These are phyloP conservation scores for Bombyx mori DNA, from an alignment of 1,140 invertebrate species.

Conservation along the genomic window DNA sequence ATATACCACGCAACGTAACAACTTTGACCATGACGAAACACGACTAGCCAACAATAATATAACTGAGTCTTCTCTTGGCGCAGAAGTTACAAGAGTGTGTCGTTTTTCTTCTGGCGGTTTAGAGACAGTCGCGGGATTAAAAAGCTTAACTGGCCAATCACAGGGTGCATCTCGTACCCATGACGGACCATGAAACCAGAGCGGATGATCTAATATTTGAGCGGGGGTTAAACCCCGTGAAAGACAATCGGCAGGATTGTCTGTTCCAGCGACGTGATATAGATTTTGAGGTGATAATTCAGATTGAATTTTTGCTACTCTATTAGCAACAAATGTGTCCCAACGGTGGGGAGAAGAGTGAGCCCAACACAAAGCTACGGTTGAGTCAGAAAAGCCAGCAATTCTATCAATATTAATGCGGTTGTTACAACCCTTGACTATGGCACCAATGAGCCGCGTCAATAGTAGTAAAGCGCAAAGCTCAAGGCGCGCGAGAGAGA, in stretches of 20 bases:
- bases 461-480: constrained; percentile 3
- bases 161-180: neutral
- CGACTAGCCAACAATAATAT: neutral
- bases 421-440: constrained; percentile 1
- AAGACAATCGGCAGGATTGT: constrained; percentile 11
- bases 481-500: constrained; percentile 15
- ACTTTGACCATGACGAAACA: constrained; percentile 2
- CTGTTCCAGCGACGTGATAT: constrained; percentile 5
- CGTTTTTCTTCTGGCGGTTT: neutral
- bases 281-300: neutral
- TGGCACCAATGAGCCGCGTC: neutral
- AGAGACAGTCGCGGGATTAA: neutral
- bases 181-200: constrained; percentile 4
- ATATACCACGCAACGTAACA: constrained; percentile 1
- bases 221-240: constrained; percentile 8
- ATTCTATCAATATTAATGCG: neutral
- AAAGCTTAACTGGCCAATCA: neutral
- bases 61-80: neutral
- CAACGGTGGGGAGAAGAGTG: constrained; percentile 4
- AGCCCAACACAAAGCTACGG: constrained; percentile 2
- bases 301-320: constrained; percentile 1
- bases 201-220: constrained; percentile 7
- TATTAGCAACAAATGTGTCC: constrained; percentile 6
- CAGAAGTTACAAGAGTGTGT: neutral
- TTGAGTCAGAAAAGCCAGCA: neutral